These are phyloP conservation scores for Cardiocondyla obscurior DNA, from an alignment of 1,140 invertebrate species.

Conservation along the genomic window DNA sequence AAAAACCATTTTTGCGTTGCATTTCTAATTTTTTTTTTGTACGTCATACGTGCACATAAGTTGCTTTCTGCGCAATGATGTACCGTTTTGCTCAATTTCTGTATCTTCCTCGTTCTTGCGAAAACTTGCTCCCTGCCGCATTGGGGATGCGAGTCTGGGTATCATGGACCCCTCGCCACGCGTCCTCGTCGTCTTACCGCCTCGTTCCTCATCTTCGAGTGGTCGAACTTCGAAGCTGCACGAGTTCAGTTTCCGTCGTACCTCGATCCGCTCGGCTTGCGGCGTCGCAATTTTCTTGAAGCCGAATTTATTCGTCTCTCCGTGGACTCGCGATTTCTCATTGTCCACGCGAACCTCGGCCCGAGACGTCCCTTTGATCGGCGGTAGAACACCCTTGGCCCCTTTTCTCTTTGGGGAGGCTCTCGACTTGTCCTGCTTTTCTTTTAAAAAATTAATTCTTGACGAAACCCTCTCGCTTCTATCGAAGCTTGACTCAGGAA, in stretches of 20 bases:
- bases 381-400: neutral
- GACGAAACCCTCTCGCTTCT: conserved; percentile 41
- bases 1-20: neutral
- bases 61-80: neutral
- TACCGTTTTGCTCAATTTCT: conserved; percentile 39
- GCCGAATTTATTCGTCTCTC: conserved; percentile 11
- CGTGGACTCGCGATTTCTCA: neutral
- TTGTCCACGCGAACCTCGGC: neutral
- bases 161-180: conserved; percentile 43
- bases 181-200: neutral
- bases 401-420: neutral
- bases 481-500: neutral
- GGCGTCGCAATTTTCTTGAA: neutral
- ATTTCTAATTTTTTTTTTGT: neutral
- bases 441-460: conserved; percentile 35
- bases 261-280: neutral
- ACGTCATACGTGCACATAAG: neutral
- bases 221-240: conserved; percentile 51
- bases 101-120: neutral
- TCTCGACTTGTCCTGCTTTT: neutral
- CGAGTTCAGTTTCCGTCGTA: conserved; percentile 52
- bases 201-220: conserved; percentile 14
- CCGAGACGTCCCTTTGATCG: conserved; percentile 26
- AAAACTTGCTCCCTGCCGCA: neutral
- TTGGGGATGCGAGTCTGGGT: conserved; percentile 36